phyloP scores from a whole-genome alignment of 2,113 vertebrate genomes.

The Nerophis lumbriciformis region DNA sequence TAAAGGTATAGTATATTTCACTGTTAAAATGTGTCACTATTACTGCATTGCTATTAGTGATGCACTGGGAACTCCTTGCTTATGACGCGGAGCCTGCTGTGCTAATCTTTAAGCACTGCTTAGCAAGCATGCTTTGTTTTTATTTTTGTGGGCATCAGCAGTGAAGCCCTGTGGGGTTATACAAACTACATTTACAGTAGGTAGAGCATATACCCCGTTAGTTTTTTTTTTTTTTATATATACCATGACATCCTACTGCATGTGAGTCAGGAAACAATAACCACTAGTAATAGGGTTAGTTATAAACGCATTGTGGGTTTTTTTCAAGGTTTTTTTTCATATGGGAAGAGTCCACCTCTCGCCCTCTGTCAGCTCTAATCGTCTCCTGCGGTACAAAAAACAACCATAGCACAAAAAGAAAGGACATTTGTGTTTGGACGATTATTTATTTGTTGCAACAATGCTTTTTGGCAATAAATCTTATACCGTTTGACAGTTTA shows the following conservation, averaged over 20 bases:
- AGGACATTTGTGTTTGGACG: too few relatives aligned
- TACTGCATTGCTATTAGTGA: background rate
- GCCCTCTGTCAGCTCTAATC: too few relatives aligned
- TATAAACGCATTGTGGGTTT: background rate
- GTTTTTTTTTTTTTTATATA: background rate
- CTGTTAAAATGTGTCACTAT: too few relatives aligned
- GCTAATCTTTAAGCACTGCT: constrained; percentile 3
- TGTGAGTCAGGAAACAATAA: background rate
- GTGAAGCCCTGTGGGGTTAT: background rate
- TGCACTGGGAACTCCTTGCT: background rate
- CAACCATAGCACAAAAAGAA: too few relatives aligned
- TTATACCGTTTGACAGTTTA: too few relatives aligned
- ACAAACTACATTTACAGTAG: background rate
- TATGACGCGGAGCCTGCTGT: background rate
- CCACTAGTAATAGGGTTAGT: background rate
- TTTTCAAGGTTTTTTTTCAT: background rate
- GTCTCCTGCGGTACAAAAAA: background rate
- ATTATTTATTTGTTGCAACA: too few relatives aligned
- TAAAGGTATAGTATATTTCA: too few relatives aligned
- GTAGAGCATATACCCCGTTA: background rate
- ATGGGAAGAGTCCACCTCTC: too few relatives aligned
- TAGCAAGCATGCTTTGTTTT: background rate
- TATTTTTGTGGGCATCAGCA: constrained; percentile 4
- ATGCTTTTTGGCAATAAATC: too few relatives aligned
- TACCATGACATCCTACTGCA: background rate